Percentiles rank a stretch among this genome's conserved stretches.
Evolutionary conservation across 2,888 invertebrate genomes (phyloP).

Genomic region (Dioctria linearis): DNA sequence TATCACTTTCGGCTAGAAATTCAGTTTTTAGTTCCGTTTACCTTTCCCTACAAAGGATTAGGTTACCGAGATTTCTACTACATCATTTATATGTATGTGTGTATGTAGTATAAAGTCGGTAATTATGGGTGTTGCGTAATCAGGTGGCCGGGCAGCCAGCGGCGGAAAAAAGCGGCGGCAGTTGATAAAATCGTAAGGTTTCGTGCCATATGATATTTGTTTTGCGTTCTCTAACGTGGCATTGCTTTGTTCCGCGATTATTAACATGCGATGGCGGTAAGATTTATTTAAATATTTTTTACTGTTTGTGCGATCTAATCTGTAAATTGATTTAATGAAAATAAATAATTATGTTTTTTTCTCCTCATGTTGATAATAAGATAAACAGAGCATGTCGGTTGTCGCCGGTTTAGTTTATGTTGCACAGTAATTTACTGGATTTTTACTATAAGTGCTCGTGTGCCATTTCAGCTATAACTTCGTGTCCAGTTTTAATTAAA

Average conservation of each 20-base stretch:
- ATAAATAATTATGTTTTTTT: neutral
- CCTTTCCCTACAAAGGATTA: neutral
- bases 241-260: neutral
- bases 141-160: too few relatives aligned
- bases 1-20: neutral
- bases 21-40: neutral
- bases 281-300: constrained; percentile 30
- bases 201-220: constrained; percentile 28
- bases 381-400: too few relatives aligned
- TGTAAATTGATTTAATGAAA: constrained; percentile 26
- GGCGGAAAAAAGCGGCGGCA: constrained; percentile 30
- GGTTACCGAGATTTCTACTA: neutral
- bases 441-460: neutral
- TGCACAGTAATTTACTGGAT: constrained; percentile 1
- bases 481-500: constrained; percentile 27
- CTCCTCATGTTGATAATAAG: too few relatives aligned
- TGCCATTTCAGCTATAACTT: neutral
- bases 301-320: constrained; percentile 4
- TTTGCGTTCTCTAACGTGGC: constrained; percentile 21
- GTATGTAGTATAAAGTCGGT: neutral
- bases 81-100: too few relatives aligned
- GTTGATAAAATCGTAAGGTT: constrained; percentile 19
- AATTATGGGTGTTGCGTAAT: constrained; percentile 41
- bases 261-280: constrained; percentile 35
- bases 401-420: too few relatives aligned